Conservation (phyloP, 2,113 vertebrate species). For the Phrynosoma blainvillii region DNA sequence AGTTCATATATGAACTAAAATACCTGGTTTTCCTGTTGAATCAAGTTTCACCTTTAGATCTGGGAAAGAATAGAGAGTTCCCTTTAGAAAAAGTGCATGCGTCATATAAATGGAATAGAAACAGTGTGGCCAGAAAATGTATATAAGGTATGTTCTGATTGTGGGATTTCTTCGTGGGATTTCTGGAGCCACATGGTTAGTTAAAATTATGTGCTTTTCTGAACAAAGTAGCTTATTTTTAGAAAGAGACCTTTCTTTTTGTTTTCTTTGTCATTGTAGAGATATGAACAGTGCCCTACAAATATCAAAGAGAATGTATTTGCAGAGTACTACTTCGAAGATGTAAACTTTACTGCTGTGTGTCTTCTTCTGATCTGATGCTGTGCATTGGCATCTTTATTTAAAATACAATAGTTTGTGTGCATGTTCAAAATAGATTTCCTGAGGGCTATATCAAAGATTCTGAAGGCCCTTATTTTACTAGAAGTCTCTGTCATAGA, state of each 20-base stretch:
- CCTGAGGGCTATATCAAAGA: neutral
- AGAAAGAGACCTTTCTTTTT: neutral
- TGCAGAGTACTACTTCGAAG: conserved; percentile 8
- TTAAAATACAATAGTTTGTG: neutral
- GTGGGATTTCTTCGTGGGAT: neutral
- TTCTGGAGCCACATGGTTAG: neutral
- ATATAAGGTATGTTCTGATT: neutral
- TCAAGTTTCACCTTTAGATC: neutral
- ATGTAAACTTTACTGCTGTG: neutral
- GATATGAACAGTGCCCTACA: conserved; percentile 15
- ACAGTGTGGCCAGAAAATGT: neutral
- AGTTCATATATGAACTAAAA: too few species aligned
- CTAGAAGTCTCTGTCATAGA: neutral
- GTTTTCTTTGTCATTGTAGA: neutral
- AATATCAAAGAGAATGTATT: conserved; percentile 28
- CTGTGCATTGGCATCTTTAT: conserved; percentile 15
- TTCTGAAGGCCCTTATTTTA: conserved; percentile 9
- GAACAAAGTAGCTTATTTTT: conserved; percentile 16
- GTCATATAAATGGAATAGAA: neutral
- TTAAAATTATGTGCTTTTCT: conserved; percentile 11
- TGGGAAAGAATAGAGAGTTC: too few species aligned
- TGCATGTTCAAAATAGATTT: neutral
- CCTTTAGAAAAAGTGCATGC: neutral
- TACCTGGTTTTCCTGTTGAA: neutral
- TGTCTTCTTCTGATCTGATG: conserved; percentile 17